A percentile compares a stretch with the other conserved stretches of the same genome.
Evolutionary conservation across 2,113 vertebrate genomes (phyloP).

Genomic region (Nesoenas mayeri): DNA sequence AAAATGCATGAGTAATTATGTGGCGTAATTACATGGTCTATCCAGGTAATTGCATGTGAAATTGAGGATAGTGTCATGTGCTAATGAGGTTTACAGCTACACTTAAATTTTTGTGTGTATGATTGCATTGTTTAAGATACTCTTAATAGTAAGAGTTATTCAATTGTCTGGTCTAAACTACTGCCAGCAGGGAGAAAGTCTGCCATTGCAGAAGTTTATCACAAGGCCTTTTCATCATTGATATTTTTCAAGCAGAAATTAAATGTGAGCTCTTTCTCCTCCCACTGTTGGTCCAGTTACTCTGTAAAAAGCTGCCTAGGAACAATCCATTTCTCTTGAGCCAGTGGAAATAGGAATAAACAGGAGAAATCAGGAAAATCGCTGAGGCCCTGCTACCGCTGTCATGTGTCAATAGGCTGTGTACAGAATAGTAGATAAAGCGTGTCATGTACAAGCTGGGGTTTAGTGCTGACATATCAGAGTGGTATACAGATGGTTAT

Average conservation of each 20-base stretch:
- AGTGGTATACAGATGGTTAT: conserved; percentile 2
- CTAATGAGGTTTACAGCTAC: conserved; percentile 44
- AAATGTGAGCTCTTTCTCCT: background rate
- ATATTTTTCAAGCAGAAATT: background rate
- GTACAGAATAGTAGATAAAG: background rate
- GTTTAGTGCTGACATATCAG: conserved; percentile 37
- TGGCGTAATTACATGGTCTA: conserved; percentile 26
- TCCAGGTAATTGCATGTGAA: conserved; percentile 49
- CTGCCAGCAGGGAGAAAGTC: background rate
- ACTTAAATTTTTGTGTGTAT: conserved; percentile 11
- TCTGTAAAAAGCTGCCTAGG: background rate
- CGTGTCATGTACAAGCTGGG: background rate
- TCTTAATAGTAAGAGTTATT: background rate
- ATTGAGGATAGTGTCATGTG: conserved; percentile 31
- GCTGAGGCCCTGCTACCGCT: background rate
- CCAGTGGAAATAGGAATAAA: conserved; percentile 14
- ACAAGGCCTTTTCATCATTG: background rate
- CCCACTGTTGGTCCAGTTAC: background rate
- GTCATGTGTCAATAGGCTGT: conserved; percentile 31
- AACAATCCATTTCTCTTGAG: background rate
- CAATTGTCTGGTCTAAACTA: conserved; percentile 1
- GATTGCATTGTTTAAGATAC: conserved; percentile 1
- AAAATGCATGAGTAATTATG: conserved; percentile 30
- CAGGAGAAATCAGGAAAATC: conserved; percentile 45
- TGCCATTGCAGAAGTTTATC: background rate